phyloP scores from a whole-genome alignment of 2,888 invertebrate species.

The Galerucella nymphaeae region DNA sequence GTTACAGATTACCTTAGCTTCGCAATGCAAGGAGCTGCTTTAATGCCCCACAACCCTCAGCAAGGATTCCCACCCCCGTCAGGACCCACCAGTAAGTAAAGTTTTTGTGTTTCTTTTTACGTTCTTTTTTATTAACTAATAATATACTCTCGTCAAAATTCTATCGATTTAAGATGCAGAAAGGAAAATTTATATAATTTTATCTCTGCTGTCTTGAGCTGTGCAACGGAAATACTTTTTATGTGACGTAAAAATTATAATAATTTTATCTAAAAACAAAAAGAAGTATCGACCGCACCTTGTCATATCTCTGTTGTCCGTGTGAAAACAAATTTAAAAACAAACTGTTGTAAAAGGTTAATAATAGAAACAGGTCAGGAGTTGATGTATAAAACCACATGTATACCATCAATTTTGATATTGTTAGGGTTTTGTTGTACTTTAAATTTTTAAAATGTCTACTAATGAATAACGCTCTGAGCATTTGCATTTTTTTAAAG shows the following conservation, averaged over 20 bases:
- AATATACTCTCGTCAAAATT: neutral
- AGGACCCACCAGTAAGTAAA: slow-evolving; percentile 57
- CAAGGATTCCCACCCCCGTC: slow-evolving; percentile 62
- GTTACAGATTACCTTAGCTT: slow-evolving; percentile 60
- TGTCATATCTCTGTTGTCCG: slow-evolving; percentile 10
- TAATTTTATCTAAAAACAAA: slow-evolving; percentile 9
- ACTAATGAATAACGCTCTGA: too few relatives aligned
- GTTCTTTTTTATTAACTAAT: too few relatives aligned
- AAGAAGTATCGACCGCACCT: slow-evolving; percentile 21
- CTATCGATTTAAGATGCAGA: neutral
- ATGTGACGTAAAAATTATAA: slow-evolving; percentile 11
- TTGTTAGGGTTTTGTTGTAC: too few relatives aligned
- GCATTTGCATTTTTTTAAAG: too few relatives aligned
- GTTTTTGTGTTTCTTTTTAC: neutral
- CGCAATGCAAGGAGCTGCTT: slow-evolving; percentile 64
- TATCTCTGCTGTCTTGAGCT: neutral
- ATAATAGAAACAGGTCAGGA: slow-evolving; percentile 7
- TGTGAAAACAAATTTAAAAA: slow-evolving; percentile 14
- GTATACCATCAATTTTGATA: too few relatives aligned
- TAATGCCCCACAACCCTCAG: slow-evolving; percentile 61
- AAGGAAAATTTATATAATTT: neutral
- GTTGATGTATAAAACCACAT: neutral
- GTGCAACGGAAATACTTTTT: slow-evolving; percentile 8
- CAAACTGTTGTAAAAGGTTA: slow-evolving; percentile 12
- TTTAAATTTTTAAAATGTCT: too few relatives aligned